phyloP scores from a whole-genome alignment of 2,797 vertebrate species.

The Morelia viridis region DNA sequence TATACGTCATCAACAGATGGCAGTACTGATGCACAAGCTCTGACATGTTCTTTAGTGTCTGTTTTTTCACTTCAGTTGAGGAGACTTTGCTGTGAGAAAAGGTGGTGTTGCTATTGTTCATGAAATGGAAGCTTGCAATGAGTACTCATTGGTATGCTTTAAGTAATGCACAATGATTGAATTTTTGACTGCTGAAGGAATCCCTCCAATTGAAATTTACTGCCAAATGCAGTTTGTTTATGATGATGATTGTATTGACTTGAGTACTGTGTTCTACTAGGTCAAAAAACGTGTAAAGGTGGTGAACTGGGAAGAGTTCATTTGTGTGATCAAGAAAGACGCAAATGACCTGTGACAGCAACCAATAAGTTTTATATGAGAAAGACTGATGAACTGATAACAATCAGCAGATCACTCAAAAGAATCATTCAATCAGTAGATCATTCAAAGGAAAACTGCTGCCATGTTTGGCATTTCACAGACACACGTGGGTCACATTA shows the following conservation, averaged over 20 bases:
- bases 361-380: no score
- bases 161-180: background rate
- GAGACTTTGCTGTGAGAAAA: background rate
- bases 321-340: no score
- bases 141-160: background rate
- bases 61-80: background rate
- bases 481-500: no score
- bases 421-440: no score
- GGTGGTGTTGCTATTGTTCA: background rate
- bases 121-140: background rate
- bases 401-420: no score
- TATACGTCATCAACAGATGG: background rate
- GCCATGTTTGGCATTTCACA: no score
- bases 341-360: no score
- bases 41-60: background rate
- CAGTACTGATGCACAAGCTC: background rate
- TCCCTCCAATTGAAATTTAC: background rate
- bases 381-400: no score
- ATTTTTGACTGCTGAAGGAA: background rate
- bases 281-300: background rate
- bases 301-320: no score
- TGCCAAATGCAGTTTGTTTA: background rate
- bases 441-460: no score
- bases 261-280: background rate
- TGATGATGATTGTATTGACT: background rate